Evolutionary conservation across 2,113 vertebrate genomes (phyloP), one percentile per base, ranked within the genome.

Genomic region (Gambusia holbrooki): DNA sequence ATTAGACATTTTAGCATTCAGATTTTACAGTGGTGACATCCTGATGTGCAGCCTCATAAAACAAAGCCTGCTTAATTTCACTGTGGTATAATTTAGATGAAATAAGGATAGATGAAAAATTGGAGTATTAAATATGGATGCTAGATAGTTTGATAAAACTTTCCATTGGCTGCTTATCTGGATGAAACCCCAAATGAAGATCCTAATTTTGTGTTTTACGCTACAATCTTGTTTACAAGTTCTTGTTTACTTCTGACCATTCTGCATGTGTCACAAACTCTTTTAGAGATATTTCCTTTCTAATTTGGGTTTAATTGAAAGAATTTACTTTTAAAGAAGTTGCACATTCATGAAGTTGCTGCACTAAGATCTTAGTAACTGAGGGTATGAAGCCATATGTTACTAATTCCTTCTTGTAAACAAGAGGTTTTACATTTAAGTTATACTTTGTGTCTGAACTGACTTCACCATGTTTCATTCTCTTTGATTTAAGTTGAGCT

Each of bases 401-500:
- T 60, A 11, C 58, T 33, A 27, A 69, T 30, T 61, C 45, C 40
- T 67, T 25, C 71, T 68, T 87, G 81, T 88, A 60, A 77, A 58
- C 51, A 58, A 58, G 51, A 58, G 2, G 51, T n/a, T 58, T 58
- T 25, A n/a, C 17, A n/a, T 58, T 58, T 25, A 25, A 58, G 45
- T 48, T 48, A 17, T 19, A 7, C 17, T 48, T 48, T 48, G 45
- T 35, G 17, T 85, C 79, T 82, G 19, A 83, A 84, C 64, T 68
- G 58, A 74, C 81, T 82, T 80, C 12, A 84, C 79, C 73, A n/a
- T 85, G 82, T 92, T 85, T 84, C 82, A 65, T 87, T 77, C 73
- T 79, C 82, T 84, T 87, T 86, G 30, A 79, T 61, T 85, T 86
- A 58, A 58, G 45, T 87, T 81, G 11, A 86, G 73, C 40, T 80